Percentiles rank a stretch among this genome's conserved stretches.
Evolutionary conservation across 2,797 vertebrate species (phyloP).

Genomic region (Sebastes minor): DNA sequence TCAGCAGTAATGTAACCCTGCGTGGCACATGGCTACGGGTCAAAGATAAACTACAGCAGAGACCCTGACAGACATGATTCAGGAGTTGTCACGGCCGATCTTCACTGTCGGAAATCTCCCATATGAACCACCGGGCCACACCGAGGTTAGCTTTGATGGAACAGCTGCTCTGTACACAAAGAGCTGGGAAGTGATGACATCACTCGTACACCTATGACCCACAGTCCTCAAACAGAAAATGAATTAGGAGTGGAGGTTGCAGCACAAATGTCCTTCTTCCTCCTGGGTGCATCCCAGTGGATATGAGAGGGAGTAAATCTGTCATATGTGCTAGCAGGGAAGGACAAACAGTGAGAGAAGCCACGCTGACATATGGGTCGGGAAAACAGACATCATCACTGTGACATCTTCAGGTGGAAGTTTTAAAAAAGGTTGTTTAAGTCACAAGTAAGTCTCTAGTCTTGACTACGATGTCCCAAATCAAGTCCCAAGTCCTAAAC

Average conservation of each 20-base stretch:
- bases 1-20: conserved; percentile 1
- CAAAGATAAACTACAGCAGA: conserved; percentile 4
- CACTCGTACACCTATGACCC: conserved; percentile 34
- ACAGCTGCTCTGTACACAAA: conserved; percentile 34
- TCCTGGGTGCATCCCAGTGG: conserved; percentile 23
- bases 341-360: neutral
- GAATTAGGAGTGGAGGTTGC: conserved; percentile 21
- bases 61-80: conserved; percentile 9
- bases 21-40: neutral
- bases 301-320: conserved; percentile 31
- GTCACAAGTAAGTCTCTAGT: neutral
- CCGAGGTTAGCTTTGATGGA: conserved; percentile 33
- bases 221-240: conserved; percentile 2
- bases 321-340: neutral
- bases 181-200: conserved; percentile 27
- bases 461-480: neutral
- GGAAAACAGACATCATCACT: neutral
- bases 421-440: neutral
- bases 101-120: neutral
- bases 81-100: neutral
- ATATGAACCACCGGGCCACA: neutral
- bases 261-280: conserved; percentile 30
- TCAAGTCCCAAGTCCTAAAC: neutral
- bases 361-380: neutral
- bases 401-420: neutral